phyloP scores from a whole-genome alignment of 2,113 vertebrate species.

The Pyxicephalus adspersus region DNA sequence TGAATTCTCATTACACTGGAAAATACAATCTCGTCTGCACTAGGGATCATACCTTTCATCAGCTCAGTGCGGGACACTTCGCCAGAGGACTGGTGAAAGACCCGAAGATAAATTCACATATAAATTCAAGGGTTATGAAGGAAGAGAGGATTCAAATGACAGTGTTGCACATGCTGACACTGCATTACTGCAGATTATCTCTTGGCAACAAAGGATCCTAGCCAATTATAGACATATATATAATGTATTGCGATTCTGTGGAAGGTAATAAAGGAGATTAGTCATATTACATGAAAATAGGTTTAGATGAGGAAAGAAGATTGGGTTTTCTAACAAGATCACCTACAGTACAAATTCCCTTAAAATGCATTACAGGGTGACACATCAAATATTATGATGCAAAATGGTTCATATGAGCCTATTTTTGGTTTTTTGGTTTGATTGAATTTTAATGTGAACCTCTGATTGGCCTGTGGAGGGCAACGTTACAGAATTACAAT shows the following conservation, averaged over 20 bases:
- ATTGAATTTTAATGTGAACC: too few species aligned
- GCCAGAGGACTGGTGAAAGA: slow-evolving; percentile 50
- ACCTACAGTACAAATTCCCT: not conserved
- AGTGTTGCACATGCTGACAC: slow-evolving; percentile 59
- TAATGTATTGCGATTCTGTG: slow-evolving; percentile 45
- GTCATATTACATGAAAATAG: slow-evolving; percentile 52
- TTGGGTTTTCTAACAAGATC: not conserved
- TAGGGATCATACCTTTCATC: slow-evolving; percentile 56
- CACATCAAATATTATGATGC: too few species aligned
- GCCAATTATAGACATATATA: slow-evolving; percentile 54
- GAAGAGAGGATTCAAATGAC: slow-evolving; percentile 56
- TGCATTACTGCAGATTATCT: slow-evolving; percentile 58
- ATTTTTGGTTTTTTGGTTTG: too few species aligned
- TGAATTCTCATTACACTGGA: slow-evolving; percentile 62
- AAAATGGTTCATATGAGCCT: too few species aligned
- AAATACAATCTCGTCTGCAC: slow-evolving; percentile 56
- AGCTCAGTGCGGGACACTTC: slow-evolving; percentile 49
- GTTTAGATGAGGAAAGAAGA: slow-evolving; percentile 46
- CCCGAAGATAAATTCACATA: slow-evolving; percentile 35
- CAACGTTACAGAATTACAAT: too few species aligned
- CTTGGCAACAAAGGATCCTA: slow-evolving; percentile 63
- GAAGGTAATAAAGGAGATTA: slow-evolving; percentile 49
- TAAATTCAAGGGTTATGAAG: slow-evolving; percentile 61
- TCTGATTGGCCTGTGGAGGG: too few species aligned
- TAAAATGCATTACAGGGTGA: too few species aligned